Evolutionary conservation across 2,113 vertebrate species (phyloP), one percentile per base, ranked within the genome.

Genomic region (Scortum barcoo): DNA sequence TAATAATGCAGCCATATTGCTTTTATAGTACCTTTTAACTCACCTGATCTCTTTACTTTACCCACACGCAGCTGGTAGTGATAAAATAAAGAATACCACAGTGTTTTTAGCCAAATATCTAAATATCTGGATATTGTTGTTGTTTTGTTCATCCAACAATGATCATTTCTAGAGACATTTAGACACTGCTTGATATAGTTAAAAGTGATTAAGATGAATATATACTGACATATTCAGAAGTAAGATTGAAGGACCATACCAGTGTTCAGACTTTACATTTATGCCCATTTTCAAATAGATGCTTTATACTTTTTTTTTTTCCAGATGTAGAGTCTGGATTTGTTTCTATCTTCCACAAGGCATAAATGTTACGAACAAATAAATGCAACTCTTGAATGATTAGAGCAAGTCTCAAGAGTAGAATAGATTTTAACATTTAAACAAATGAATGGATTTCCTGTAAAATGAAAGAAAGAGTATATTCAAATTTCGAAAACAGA

Each of bases 1-100:
- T 53, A 92, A 88, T 87, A 90, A 87, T 89, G 50, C 72, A 90
- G 53, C 14, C 63, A 7, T 56, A 72, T 71, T 63, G 69, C 80
- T 76, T 90, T 88, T 80, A 83, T 69, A 73, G 60, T 57, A 61
- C 57, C 78, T 81, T 80, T 84, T 72, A 84, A 71, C 67, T 87
- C 73, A 89, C 80, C 77, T 80, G 68, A 80, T 62, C 56, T 66
- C 26, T 54, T 72, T 20, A 62, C 40, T 76, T 33, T 14, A 48
- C 17, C 9, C 53, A 26, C 70, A 75, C 38, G 75, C n/a, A 14
- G 28, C 46, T 33, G 30, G 3, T 24, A 14, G 36, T 26, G 38
- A 67, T 81, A 17, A n/a, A 63, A 68, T 30, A 1, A 1, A 16
- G 62, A 26, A 46, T 42, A 16, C 17, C 17, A 12, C 26, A 72